Base-by-base conservation (phyloP, 2,888 invertebrate genomes). In the Saturnia japonica region DNA sequence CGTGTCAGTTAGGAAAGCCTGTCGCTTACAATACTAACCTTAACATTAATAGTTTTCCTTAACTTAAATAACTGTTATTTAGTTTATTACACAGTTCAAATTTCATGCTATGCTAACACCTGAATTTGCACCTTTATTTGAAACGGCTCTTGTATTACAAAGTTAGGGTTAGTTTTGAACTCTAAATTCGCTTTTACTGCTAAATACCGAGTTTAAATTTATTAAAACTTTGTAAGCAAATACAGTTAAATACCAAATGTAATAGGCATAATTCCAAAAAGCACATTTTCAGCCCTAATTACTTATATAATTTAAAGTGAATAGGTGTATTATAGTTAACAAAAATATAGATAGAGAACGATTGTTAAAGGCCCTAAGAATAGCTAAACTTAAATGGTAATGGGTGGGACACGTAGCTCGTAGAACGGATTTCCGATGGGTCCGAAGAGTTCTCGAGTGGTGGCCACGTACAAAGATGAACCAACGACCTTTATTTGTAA, bases 121-220 rank as follows among this genome's bases (percentile, higher is more conserved):
- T 76, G 81, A 82, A 80, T 81, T 80, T 72, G 75, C 76, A 75
- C 78, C 76, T 73, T 74, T 75, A 74, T 78, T 78, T 80, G 77
- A 83, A 81, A 78, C 73, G 76, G 78, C 40, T 25, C 66, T 64
- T 40, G 78, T 74, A 76, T 73, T 77, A 77, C 74, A 72, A 74
- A 82, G 80, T 82, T 83, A 74, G 76, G 75, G 77, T 78, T 79
- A 82, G 83, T 83, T 81, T 73, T 72, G 75, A 83, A 84, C 79
- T 79, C 80, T 76, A 74, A 80, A 82, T 81, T 79, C 79, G 78
- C 78, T 73, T 80, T 79, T 75, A 74, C 75, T 74, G 72, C 78
- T 75, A 81, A 82, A 82, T 82, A 81, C 79, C 76, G 78, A 71
- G 72, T 75, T 77, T 76, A 74, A 78, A 81, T 80, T 78, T 78